phyloP scores from a whole-genome alignment of 2,797 vertebrate genomes.

The Novumbra hubbsi region DNA sequence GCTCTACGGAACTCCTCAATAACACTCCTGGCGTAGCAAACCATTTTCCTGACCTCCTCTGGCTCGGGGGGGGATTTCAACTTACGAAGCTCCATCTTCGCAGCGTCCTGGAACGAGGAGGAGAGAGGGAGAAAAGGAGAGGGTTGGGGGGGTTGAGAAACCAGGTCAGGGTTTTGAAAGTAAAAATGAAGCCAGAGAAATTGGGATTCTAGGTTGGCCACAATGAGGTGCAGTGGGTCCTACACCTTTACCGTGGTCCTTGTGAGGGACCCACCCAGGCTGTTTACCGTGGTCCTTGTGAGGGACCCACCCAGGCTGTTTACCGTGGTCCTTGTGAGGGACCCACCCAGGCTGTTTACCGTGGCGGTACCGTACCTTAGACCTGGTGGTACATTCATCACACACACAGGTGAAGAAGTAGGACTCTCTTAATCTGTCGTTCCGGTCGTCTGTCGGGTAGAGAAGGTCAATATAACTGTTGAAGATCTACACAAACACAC shows the following conservation, averaged over 20 bases:
- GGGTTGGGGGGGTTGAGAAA: neutral
- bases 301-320: too few species aligned
- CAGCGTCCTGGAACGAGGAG: slow-evolving; percentile 81
- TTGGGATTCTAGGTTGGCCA: neutral
- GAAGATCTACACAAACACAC: slow-evolving; percentile 76
- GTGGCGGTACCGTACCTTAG: slow-evolving; percentile 78
- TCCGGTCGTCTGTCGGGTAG: slow-evolving; percentile 96
- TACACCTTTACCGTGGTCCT: neutral
- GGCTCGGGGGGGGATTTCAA: slow-evolving; percentile 75
- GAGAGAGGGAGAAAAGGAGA: neutral
- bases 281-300: too few species aligned
- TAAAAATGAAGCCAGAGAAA: neutral
- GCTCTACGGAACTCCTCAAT: slow-evolving; percentile 96
- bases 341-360: neutral
- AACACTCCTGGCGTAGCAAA: slow-evolving; percentile 88
- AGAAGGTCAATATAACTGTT: slow-evolving; percentile 98
- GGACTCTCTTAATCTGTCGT: slow-evolving; percentile 86
- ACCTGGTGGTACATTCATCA: slow-evolving; percentile 84
- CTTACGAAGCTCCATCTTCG: slow-evolving; percentile 86
- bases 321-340: too few species aligned
- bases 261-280: too few species aligned
- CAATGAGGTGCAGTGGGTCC: neutral
- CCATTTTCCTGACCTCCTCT: slow-evolving; percentile 81
- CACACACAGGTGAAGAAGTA: slow-evolving; percentile 96
- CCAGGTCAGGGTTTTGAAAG: neutral